Evolutionary conservation across 2,797 vertebrate genomes (phyloP), one percentile per base, ranked within the genome.

Genomic region (Bradypodion pumilum): DNA sequence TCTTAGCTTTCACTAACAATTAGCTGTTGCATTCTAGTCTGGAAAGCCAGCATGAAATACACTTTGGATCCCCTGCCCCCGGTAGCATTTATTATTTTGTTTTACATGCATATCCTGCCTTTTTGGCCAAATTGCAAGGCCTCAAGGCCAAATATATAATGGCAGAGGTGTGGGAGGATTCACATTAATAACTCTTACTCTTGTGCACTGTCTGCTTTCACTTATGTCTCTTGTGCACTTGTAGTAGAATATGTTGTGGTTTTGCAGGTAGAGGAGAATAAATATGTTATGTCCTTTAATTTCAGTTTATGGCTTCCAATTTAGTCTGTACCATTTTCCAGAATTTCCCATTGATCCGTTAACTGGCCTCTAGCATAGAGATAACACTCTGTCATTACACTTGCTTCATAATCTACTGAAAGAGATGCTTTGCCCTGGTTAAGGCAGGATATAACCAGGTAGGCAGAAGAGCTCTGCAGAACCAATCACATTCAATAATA

Each of bases 1-100:
- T 65, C 75, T 86, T 81, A 76, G 12, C 15, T 90, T 88, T 90
- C 87, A 91, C 60, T 86, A 92, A 87, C 63, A 81, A 89, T 92
- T 89, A 85, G 73, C 32, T 92, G 60, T 81, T 1, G 0, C 0
- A 0, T 73, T 87, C 86, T 84, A 74, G 80, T 79, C 79, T 73
- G 82, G 78, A 81, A 84, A 65, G 81, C 56, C 86, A 85, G 83
- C 80, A 78, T 89, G 82, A 91, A 92, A 89, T 89, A 32, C 46
- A 79, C 9, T 35, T 21, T 25, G 21, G 37, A 25, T 59, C 74
- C 21, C 81, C 27, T 7, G 81, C 23, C 32, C 9, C 32, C 21
- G 13, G 44, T 40, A 85, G 62, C 32, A 21, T 82, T 46, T 23
- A 25, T 70, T 23, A 42, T 46, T 74, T 66, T 27, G 27, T 29